Evolutionary conservation across 2,888 invertebrate genomes (phyloP).

Genomic region (Agriotes lineatus): DNA sequence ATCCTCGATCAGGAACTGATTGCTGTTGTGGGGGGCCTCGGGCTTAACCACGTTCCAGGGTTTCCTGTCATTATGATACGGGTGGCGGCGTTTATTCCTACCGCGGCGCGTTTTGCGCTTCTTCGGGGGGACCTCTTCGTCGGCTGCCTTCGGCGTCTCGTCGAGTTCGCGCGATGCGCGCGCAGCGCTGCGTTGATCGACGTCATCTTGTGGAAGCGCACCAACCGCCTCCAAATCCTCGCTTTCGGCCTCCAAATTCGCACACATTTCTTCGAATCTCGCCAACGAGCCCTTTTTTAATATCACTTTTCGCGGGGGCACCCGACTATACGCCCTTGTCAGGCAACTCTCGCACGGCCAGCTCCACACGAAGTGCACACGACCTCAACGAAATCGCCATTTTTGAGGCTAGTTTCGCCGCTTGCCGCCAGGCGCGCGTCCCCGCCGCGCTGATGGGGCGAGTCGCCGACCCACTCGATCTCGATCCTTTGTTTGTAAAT

Average conservation of each 20-base stretch:
- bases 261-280: slow-evolving; percentile 59
- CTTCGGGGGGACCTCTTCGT: slow-evolving; percentile 66
- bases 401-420: slow-evolving; percentile 54
- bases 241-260: slow-evolving; percentile 55
- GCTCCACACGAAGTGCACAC: slow-evolving; percentile 60
- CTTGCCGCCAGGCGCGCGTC: slow-evolving; percentile 53
- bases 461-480: slow-evolving; percentile 23
- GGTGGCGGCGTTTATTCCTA: slow-evolving; percentile 81
- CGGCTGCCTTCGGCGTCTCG: slow-evolving; percentile 62
- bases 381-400: slow-evolving; percentile 64
- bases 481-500: slow-evolving; percentile 22
- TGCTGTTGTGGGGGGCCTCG: slow-evolving; percentile 93
- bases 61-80: slow-evolving; percentile 69
- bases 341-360: slow-evolving; percentile 55
- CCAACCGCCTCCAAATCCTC: slow-evolving; percentile 55
- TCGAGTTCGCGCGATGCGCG: slow-evolving; percentile 67
- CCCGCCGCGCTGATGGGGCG: slow-evolving; percentile 34
- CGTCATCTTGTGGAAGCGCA: slow-evolving; percentile 68
- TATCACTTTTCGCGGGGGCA: slow-evolving; percentile 47
- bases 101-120: slow-evolving; percentile 81
- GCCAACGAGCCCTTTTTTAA: slow-evolving; percentile 41
- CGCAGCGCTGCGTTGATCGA: slow-evolving; percentile 68
- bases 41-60: slow-evolving; percentile 58
- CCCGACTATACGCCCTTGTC: slow-evolving; percentile 58
- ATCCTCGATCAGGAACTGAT: slow-evolving; percentile 96